Base-by-base conservation (phyloP, 2,797 vertebrate species). In the Eupleurogrammus muticus region DNA sequence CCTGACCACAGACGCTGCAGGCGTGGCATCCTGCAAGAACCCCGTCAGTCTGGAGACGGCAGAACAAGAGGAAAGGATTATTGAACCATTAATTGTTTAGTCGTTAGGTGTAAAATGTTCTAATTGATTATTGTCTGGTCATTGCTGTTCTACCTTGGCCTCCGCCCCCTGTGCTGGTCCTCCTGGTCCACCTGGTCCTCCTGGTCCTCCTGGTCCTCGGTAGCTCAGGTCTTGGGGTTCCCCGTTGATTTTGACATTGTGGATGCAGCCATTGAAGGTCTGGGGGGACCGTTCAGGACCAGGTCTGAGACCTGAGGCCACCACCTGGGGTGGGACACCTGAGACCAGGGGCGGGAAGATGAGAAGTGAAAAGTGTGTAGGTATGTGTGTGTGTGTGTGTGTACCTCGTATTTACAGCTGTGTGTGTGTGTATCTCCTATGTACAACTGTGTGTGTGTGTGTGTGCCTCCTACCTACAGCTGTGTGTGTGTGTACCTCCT, bases 201-300 rank as follows among this genome's bases (percentile, higher is more conserved):
- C n/a, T n/a, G n/a, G n/a, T n/a, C n/a, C n/a, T n/a, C n/a, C n/a
- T 86, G 20, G 94, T 91, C 61, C 90, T 85, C n/a, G n/a, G 81
- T 83, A 84, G 54, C 93, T 95, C 90, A 99, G 94, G 79, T 99
- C 97, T 87, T 99, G 98, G 54, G 94, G 93, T 80, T 99, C 97
- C 0, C 96, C 96, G 60, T 99, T 98, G 90, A 99, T 96, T 35
- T 94, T 93, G 20, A 99, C 95, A 0, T 99, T 96, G 0, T 97
- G 97, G 79, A 99, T 96, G 77, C 98, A 99, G 69, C 98, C 98
- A 0, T 96, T 96, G 74, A 99, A 99, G 34, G 95, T 93, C n/a
- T 95, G 97, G 21, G 94, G 94, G 1, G 94, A 91, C 17, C 96
- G 95, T 28, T 99, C 97, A 0, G 95, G 87, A 5, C 96, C 95